Conservation (phyloP, 2,113 vertebrate genomes). For the Pantherophis guttatus region DNA sequence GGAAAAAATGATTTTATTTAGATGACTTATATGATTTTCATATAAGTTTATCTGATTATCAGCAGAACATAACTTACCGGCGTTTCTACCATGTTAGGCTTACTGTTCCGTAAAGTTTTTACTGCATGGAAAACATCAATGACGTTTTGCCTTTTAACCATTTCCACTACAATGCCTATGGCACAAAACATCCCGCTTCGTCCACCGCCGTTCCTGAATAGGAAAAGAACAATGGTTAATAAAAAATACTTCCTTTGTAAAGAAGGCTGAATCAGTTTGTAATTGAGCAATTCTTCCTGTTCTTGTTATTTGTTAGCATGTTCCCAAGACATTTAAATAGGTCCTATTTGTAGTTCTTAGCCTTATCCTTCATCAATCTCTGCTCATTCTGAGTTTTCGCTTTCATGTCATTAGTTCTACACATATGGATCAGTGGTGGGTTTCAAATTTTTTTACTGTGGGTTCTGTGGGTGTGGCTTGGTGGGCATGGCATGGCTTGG, state of each 20-base stretch:
- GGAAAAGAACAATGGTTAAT: not conserved
- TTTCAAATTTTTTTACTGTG: too few species aligned
- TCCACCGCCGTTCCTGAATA: conserved; percentile 87
- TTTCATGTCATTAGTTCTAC: not conserved
- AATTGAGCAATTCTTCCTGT: not conserved
- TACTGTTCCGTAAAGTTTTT: conserved; percentile 96
- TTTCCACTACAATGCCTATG: conserved; percentile 96
- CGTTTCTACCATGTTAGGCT: conserved; percentile 98
- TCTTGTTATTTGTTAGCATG: not conserved
- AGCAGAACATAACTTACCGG: conserved; percentile 76
- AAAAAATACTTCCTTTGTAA: not conserved
- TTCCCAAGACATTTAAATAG: not conserved
- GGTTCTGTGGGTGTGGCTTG: too few species aligned
- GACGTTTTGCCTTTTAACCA: conserved; percentile 97
- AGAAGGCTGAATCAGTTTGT: not conserved
- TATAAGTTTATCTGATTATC: not conserved
- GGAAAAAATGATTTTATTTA: not conserved
- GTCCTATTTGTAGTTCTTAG: not conserved
- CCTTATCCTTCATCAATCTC: not conserved
- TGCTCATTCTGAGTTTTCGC: not conserved
- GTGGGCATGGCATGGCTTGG: too few species aligned
- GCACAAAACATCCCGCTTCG: conserved; percentile 96
- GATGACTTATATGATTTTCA: not conserved
- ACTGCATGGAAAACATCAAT: conserved; percentile 97
- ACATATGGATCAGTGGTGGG: not conserved